phyloP scores from a whole-genome alignment of 1,140 invertebrate species.

The Drosophila equinoxialis region DNA sequence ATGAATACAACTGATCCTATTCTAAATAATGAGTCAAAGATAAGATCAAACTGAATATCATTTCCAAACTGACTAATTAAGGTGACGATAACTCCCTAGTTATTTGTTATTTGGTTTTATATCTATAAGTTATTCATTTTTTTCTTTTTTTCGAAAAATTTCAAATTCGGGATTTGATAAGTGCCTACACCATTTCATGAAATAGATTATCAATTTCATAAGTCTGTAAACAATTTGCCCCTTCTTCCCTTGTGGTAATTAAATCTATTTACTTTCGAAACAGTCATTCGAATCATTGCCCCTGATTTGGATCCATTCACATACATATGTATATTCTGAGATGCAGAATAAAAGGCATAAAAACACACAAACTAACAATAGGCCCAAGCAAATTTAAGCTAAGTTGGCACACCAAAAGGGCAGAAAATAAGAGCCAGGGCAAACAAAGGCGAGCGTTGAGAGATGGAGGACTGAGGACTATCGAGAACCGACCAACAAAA shows the following conservation, averaged over 20 bases:
- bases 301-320: slow-evolving; percentile 9
- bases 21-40: too few species aligned
- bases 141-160: too few species aligned
- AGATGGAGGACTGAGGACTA: slow-evolving; percentile 39
- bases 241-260: background rate
- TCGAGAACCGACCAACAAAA: slow-evolving; percentile 52
- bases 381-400: slow-evolving; percentile 69
- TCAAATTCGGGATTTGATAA: too few species aligned
- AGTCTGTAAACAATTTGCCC: background rate
- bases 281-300: slow-evolving; percentile 17
- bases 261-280: background rate
- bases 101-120: too few species aligned
- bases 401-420: slow-evolving; percentile 66
- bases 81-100: too few species aligned
- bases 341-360: slow-evolving; percentile 19
- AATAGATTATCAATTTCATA: background rate
- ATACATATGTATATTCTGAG: slow-evolving; percentile 25
- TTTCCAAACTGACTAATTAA: too few species aligned
- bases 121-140: too few species aligned
- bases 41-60: too few species aligned
- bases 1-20: too few species aligned
- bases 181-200: too few species aligned
- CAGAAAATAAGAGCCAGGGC: slow-evolving; percentile 31
- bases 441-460: slow-evolving; percentile 53
- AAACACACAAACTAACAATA: slow-evolving; percentile 62